Base-by-base conservation (phyloP, 2,797 vertebrate genomes). In the Arremon brunneinucha region DNA sequence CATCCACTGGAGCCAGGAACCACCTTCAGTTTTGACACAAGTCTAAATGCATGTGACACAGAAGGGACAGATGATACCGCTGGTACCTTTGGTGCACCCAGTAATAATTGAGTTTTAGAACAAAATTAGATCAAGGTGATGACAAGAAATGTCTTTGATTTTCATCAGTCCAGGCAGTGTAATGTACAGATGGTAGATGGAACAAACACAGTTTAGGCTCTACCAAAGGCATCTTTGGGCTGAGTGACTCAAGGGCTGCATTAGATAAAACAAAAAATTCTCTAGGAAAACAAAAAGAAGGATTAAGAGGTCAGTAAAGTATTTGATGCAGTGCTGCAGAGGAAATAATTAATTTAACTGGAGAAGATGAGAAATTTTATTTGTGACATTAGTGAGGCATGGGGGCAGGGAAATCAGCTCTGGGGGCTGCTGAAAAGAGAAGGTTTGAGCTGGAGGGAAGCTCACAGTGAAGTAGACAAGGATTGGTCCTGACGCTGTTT, bases 281-380 rank as follows among this genome's bases (percentile, higher is more conserved):
- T 46, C 55, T 55, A 60, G 34, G 39, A 80, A 71, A 77, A 14
- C 3, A 44, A 30, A 43, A 77, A 59, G 2, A 55, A 60, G 15
- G 43, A 50, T 90, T 90, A 64, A 87, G 57, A 72, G 34, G 55
- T 76, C 52, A 80, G 35, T 67, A 65, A 87, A 81, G 23, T 46
- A 82, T 68, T 87, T 78, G 46, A 78, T 72, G n/a, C 1, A 65
- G 37, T 37, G 55, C 47, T 4, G 0, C 50, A 62, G 18, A 43
- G 55, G 63, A 86, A 88, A 84, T 83, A 43, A 90, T 53, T 83
- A 44, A 90, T 60, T 88, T 47, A 71, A 57, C 32, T 60, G 68
- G 75, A 82, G 47, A 79, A 87, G 39, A 83, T 27, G 19, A n/a
- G 43, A 76, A 67, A 52, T 76, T 75, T 4, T 35, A 11, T 63